Conservation (phyloP, 2,888 invertebrate genomes). For the Patella depressa region DNA sequence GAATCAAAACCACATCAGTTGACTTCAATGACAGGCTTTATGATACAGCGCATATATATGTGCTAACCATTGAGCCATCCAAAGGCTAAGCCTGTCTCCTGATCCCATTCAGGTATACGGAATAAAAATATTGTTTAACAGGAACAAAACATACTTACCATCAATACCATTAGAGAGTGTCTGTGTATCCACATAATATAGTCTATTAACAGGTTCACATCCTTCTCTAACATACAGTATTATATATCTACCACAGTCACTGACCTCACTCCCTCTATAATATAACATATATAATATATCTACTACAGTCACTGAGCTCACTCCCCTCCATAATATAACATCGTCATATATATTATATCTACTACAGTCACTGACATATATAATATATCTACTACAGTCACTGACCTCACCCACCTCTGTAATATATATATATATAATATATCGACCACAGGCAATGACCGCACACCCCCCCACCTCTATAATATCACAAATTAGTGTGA, state of each 20-base stretch:
- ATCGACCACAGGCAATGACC: too few relatives aligned
- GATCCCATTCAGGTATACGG: too few relatives aligned
- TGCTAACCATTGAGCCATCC: too few relatives aligned
- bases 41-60: too few relatives aligned
- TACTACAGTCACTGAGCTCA: conserved; percentile 90
- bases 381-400: conserved; percentile 90
- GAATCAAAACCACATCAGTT: too few relatives aligned
- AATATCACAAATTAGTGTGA: conserved; percentile 70
- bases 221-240: conserved; percentile 87
- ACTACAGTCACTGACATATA: conserved; percentile 93
- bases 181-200: conserved; percentile 86
- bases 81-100: too few relatives aligned
- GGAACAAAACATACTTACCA: conserved; percentile 39
- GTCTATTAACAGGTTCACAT: conserved; percentile 88
- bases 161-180: conserved; percentile 62
- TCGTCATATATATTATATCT: too few relatives aligned
- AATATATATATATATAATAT: conserved; percentile 40
- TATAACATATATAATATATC: conserved; percentile 77
- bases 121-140: too few relatives aligned
- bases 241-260: conserved; percentile 92
- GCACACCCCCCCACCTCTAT: too few relatives aligned
- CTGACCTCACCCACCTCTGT: conserved; percentile 87
- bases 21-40: too few relatives aligned
- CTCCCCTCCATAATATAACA: conserved; percentile 83
- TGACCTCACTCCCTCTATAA: conserved; percentile 85